These are phyloP conservation scores for Chelmon rostratus DNA, from an alignment of 2,797 vertebrate genomes.

Conservation along the genomic window DNA sequence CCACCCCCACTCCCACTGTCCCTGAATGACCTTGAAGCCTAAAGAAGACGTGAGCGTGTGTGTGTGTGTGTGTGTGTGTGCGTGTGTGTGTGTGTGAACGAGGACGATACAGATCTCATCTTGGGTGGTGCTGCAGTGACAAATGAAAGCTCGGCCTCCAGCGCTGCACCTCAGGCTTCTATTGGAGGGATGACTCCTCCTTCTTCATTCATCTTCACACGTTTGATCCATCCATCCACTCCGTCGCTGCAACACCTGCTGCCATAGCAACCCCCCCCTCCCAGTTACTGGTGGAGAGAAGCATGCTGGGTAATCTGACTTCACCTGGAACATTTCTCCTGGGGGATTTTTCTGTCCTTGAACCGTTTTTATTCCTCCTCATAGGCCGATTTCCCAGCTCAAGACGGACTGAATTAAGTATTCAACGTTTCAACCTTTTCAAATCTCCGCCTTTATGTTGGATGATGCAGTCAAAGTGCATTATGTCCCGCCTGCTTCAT, in stretches of 20 bases:
- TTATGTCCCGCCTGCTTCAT: slow-evolving; percentile 10
- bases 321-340: slow-evolving; percentile 71
- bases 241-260: slow-evolving; percentile 52
- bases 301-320: slow-evolving; percentile 80
- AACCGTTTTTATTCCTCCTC: slow-evolving; percentile 51
- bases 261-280: slow-evolving; percentile 68
- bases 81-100: slow-evolving; percentile 12
- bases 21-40: slow-evolving; percentile 66
- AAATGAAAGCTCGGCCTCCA: slow-evolving; percentile 57
- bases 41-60: slow-evolving; percentile 3
- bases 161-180: slow-evolving; percentile 33
- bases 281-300: slow-evolving; percentile 13
- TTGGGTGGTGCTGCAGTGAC: slow-evolving; percentile 45
- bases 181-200: slow-evolving; percentile 51
- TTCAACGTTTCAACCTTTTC: slow-evolving; percentile 19
- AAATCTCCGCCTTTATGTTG: slow-evolving; percentile 21
- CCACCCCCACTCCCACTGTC: slow-evolving; percentile 24
- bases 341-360: slow-evolving; percentile 65
- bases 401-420: slow-evolving; percentile 20
- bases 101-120: slow-evolving; percentile 58
- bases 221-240: slow-evolving; percentile 59
- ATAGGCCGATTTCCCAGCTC: background rate
- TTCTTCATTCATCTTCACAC: slow-evolving; percentile 62
- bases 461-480: slow-evolving; percentile 1
- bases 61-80: slow-evolving; percentile 39